Evolutionary conservation across 2,888 invertebrate species (phyloP).

Genomic region (Arctia plantaginis): DNA sequence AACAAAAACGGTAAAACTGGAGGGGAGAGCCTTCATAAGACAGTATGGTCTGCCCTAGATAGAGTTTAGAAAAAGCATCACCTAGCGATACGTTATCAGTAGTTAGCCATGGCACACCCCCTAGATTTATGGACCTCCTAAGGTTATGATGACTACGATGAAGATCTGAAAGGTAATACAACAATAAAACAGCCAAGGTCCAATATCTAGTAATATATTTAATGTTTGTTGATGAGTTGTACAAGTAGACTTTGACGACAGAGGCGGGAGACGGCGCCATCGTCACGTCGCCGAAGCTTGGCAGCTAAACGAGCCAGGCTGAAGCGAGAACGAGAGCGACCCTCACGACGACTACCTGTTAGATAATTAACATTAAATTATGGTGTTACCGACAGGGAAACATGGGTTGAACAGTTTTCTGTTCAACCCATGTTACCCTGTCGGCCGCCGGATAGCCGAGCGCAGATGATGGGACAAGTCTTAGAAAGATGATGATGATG

Average conservation of each 20-base stretch:
- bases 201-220: slow-evolving; percentile 48
- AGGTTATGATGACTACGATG: background rate
- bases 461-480: too few relatives aligned
- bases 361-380: background rate
- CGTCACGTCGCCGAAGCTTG: slow-evolving; percentile 73
- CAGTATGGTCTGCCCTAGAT: background rate
- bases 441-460: too few relatives aligned
- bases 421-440: too few relatives aligned
- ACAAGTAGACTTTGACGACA: slow-evolving; percentile 92
- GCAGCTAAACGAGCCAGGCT: slow-evolving; percentile 80
- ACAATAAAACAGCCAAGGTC: slow-evolving; percentile 34
- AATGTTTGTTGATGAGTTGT: slow-evolving; percentile 76
- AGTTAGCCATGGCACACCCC: background rate
- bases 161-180: background rate
- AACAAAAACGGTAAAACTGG: background rate
- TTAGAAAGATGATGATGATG: too few relatives aligned
- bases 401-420: too few relatives aligned
- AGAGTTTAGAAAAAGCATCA: background rate
- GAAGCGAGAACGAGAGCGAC: slow-evolving; percentile 71
- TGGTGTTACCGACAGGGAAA: background rate
- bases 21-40: background rate
- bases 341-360: slow-evolving; percentile 59
- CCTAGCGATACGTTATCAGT: background rate
- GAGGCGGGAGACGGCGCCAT: slow-evolving; percentile 89
- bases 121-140: background rate